Percentiles rank a stretch among this genome's conserved stretches.
phyloP scores from a whole-genome alignment of 2,888 invertebrate genomes.

The Odiellus spinosus region DNA sequence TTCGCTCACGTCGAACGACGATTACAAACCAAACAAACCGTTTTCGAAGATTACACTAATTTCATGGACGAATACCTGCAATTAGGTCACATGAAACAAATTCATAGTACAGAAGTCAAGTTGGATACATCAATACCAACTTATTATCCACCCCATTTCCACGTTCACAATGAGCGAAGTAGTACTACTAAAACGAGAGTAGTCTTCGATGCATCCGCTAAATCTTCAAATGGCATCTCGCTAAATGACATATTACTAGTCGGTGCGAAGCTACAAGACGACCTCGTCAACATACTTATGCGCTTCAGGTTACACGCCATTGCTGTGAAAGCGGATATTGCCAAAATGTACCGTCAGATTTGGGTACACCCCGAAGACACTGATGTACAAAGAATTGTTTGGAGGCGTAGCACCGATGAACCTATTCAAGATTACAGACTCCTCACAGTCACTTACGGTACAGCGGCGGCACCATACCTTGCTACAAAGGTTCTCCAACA shows the following conservation, averaged over 20 bases:
- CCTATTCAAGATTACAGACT: no score
- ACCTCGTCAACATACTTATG: slow-evolving; percentile 24
- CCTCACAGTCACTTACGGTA: no score
- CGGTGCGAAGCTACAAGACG: slow-evolving; percentile 26
- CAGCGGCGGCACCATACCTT: no score
- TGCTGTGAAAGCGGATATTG: slow-evolving; percentile 27
- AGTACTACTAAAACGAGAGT: not conserved
- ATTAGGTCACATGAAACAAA: slow-evolving; percentile 1
- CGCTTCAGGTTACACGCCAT: slow-evolving; percentile 22
- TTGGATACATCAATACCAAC: no score
- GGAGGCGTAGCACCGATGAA: no score
- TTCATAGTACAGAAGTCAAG: no score
- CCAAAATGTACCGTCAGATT: slow-evolving; percentile 29
- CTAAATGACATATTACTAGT: slow-evolving; percentile 25
- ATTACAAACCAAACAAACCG: not conserved
- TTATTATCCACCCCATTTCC: no score
- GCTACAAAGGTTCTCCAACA: no score
- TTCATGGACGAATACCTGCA: not conserved
- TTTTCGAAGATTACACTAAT: not conserved
- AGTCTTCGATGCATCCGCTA: slow-evolving; percentile 1
- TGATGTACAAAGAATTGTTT: no score
- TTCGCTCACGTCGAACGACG: not conserved
- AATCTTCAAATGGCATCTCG: slow-evolving; percentile 15
- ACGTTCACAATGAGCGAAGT: not conserved
- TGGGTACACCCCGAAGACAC: no score